These are phyloP conservation scores for Troilus luridus DNA, from an alignment of 2,888 invertebrate genomes.

Conservation along the genomic window DNA sequence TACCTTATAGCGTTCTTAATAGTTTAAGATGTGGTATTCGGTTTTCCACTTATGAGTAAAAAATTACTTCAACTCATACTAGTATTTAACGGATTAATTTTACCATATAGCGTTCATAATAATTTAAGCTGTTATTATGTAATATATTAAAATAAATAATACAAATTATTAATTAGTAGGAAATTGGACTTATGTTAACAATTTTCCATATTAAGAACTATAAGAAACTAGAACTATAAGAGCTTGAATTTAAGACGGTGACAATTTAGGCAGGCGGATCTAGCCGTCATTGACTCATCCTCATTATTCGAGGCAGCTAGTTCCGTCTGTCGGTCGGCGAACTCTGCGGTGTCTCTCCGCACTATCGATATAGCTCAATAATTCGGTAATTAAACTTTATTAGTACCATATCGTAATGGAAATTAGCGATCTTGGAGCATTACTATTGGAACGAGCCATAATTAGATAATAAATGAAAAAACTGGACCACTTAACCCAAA, in stretches of 20 bases:
- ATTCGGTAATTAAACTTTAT: neutral
- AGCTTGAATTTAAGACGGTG: neutral
- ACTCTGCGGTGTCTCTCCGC: neutral
- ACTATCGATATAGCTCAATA: neutral
- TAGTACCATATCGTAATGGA: neutral
- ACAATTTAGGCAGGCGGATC: constrained; percentile 47
- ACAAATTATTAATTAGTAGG: too few species aligned
- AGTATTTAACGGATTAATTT: too few species aligned
- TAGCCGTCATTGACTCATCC: constrained; percentile 38
- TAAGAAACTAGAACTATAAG: neutral
- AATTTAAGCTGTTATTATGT: too few species aligned
- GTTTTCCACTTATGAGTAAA: too few species aligned
- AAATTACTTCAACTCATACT: too few species aligned
- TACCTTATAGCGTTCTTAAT: too few species aligned
- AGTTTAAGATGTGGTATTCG: too few species aligned
- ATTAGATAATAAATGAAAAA: neutral
- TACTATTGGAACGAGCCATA: neutral
- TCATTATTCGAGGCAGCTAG: constrained; percentile 35
- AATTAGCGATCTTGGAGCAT: neutral
- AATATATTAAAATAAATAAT: too few species aligned
- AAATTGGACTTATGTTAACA: too few species aligned
- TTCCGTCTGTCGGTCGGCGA: constrained; percentile 41
- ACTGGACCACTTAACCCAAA: too few species aligned
- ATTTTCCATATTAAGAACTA: neutral
- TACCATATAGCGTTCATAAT: too few species aligned